A percentile compares a stretch with the other conserved stretches of the same genome.
phyloP scores from a whole-genome alignment of 2,797 vertebrate genomes.

The Silurus aristotelis region DNA sequence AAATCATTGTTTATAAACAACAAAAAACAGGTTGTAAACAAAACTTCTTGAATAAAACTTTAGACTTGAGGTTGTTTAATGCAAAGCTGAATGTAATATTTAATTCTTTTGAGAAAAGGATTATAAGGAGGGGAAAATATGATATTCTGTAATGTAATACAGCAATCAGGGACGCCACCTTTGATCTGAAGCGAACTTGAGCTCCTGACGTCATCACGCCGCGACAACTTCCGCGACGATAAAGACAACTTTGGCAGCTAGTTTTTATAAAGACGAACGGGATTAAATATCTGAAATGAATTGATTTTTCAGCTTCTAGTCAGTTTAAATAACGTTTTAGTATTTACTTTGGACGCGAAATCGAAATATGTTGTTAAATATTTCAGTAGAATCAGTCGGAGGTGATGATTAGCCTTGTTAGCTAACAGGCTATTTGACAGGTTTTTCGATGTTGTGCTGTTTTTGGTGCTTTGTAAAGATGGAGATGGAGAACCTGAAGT shows the following conservation, averaged over 20 bases:
- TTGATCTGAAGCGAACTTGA: neutral
- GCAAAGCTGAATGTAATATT: too few species aligned
- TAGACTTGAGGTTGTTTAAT: too few species aligned
- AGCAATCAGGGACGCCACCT: neutral
- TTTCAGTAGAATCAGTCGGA: too few species aligned
- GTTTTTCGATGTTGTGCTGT: neutral
- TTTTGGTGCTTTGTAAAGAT: neutral
- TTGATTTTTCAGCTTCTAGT: neutral
- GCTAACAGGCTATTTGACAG: neutral
- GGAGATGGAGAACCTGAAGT: too few species aligned
- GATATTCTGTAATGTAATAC: neutral
- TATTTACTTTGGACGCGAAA: neutral
- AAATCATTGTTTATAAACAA: too few species aligned
- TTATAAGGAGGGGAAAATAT: neutral
- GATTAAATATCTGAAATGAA: neutral
- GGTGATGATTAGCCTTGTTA: neutral
- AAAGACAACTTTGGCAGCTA: rapidly evolving
- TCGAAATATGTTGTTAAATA: neutral
- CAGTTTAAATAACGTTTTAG: neutral
- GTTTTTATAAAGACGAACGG: rapidly evolving
- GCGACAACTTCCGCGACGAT: neutral
- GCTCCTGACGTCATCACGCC: neutral
- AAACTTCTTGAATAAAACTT: too few species aligned
- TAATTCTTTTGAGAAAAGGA: too few species aligned
- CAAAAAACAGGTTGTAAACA: too few species aligned